Percentiles rank a stretch among this genome's conserved stretches.
These are phyloP conservation scores for Aegithalos caudatus DNA, from an alignment of 2,113 vertebrate species.

Conservation along the genomic window DNA sequence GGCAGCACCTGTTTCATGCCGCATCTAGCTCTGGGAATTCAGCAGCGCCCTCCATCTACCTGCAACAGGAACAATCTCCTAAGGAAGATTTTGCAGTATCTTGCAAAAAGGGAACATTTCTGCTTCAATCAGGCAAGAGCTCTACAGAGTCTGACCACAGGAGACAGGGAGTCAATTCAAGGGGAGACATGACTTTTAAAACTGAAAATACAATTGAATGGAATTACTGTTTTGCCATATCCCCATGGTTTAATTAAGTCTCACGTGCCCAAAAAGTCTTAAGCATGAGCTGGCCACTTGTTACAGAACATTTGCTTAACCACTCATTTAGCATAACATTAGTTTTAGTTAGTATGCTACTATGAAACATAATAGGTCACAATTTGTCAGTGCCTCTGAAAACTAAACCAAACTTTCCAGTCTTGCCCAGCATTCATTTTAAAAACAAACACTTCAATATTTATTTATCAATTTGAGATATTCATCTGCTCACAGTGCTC, in stretches of 20 bases:
- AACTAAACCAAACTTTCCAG: neutral
- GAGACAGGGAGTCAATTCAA: neutral
- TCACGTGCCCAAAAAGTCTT: neutral
- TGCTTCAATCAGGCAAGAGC: neutral
- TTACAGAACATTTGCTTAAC: neutral
- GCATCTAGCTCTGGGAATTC: neutral
- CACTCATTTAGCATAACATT: neutral
- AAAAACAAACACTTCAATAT: slow-evolving; percentile 31
- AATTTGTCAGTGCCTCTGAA: neutral
- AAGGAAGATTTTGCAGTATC: neutral
- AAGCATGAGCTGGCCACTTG: neutral
- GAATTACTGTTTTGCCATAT: slow-evolving; percentile 7
- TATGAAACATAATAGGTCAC: neutral
- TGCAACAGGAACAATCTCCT: neutral
- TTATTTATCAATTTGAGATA: slow-evolving; percentile 26
- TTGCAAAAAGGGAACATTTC: neutral
- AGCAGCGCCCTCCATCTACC: neutral
- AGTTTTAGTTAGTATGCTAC: neutral
- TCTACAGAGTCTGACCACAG: neutral
- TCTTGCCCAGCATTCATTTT: neutral
- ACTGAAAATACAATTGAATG: neutral
- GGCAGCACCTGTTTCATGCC: neutral
- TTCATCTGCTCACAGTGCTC: neutral
- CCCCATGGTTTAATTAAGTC: neutral
- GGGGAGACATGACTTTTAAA: neutral